Conservation (phyloP, 2,797 vertebrate genomes). For the Argyrosomus regius region DNA sequence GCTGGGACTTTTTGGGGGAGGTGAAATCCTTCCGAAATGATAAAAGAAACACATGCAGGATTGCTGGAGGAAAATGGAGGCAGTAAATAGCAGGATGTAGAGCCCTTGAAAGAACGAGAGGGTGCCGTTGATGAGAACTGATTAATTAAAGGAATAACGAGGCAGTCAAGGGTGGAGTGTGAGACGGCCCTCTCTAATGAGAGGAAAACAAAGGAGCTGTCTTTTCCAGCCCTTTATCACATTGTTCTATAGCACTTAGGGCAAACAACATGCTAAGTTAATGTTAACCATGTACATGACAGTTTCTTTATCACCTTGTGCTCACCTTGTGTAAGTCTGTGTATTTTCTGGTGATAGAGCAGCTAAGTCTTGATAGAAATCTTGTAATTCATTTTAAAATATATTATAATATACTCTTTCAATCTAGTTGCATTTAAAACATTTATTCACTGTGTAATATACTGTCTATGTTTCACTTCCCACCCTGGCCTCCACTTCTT, state of each 20-base stretch:
- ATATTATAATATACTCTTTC: not conserved
- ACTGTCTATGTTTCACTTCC: constrained; percentile 36
- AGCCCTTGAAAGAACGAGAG: constrained; percentile 81
- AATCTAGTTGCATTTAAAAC: not conserved
- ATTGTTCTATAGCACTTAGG: constrained; percentile 72
- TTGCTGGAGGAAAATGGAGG: constrained; percentile 70
- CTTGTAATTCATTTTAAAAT: not conserved
- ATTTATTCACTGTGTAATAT: not conserved
- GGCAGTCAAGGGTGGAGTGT: constrained; percentile 84
- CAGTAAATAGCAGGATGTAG: constrained; percentile 74
- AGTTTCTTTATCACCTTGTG: constrained; percentile 69
- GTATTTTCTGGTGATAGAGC: constrained; percentile 12
- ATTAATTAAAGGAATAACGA: constrained; percentile 89
- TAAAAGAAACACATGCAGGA: constrained; percentile 73
- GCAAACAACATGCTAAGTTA: constrained; percentile 70
- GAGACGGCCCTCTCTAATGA: constrained; percentile 85
- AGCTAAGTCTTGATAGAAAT: not conserved
- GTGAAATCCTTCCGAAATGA: constrained; percentile 74
- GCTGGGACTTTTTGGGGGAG: constrained; percentile 75
- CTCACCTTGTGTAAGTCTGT: constrained; percentile 51
- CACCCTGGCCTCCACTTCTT: constrained; percentile 13
- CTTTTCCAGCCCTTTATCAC: constrained; percentile 78
- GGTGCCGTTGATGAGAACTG: constrained; percentile 85
- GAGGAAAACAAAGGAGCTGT: constrained; percentile 84
- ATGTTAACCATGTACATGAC: constrained; percentile 64